These are phyloP conservation scores for Druon quercuslanigerum DNA, from an alignment of 1,140 invertebrate species.

Conservation along the genomic window DNA sequence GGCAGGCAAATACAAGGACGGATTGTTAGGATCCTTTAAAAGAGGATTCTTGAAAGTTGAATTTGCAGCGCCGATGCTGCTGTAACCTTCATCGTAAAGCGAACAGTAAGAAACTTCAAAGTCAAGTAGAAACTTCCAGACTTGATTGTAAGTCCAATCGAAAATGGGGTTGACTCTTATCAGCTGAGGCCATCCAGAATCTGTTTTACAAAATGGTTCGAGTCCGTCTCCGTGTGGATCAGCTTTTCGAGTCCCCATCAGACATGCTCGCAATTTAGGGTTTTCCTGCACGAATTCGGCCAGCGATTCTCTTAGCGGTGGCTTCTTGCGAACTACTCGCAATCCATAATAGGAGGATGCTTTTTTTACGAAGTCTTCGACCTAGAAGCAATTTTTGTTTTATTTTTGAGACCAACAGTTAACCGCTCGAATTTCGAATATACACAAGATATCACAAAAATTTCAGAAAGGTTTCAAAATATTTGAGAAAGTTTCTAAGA, in stretches of 20 bases:
- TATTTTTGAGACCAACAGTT: not conserved
- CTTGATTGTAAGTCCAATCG: constrained; percentile 91
- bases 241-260: constrained; percentile 91
- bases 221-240: constrained; percentile 87
- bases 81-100: constrained; percentile 93
- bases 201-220: constrained; percentile 79
- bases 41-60: constrained; percentile 89
- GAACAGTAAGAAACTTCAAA: constrained; percentile 90
- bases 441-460: no score
- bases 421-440: not conserved
- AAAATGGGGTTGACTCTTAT: constrained; percentile 92
- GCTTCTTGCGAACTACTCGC: constrained; percentile 81
- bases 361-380: constrained; percentile 88
- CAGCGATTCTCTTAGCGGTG: constrained; percentile 84
- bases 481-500: no score
- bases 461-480: no score
- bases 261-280: constrained; percentile 84
- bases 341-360: constrained; percentile 85
- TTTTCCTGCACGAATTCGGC: constrained; percentile 79
- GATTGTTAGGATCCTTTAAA: constrained; percentile 76
- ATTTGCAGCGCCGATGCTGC: constrained; percentile 87
- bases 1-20: constrained; percentile 83
- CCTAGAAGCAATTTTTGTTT: constrained; percentile 56
- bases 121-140: constrained; percentile 91
- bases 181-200: constrained; percentile 90